Conservation (phyloP, 2,797 vertebrate genomes). For the Antrozous pallidus region DNA sequence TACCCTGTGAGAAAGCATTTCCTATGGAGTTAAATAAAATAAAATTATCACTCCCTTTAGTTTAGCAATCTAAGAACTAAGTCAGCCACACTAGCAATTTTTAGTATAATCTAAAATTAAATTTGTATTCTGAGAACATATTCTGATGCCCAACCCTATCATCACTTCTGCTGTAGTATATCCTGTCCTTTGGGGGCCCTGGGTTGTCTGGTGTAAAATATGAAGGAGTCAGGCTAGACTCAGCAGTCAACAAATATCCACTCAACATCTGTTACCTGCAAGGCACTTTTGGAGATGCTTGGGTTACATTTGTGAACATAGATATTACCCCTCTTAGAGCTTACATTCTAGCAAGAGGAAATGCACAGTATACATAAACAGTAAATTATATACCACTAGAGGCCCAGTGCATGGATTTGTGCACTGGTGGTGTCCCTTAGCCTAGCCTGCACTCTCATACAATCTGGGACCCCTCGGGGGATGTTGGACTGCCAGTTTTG, state of each 20-base stretch:
- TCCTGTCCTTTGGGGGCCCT: neutral
- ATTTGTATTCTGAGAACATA: neutral
- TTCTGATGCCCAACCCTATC: neutral
- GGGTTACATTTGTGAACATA: neutral
- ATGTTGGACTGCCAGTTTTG: too few relatives aligned
- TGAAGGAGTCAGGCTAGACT: neutral
- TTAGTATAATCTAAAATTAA: neutral
- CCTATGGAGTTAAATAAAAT: neutral
- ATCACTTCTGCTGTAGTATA: neutral
- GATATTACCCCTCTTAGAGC: neutral
- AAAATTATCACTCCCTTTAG: neutral
- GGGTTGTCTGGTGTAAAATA: neutral
- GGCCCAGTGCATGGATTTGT: too few relatives aligned
- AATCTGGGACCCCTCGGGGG: too few relatives aligned
- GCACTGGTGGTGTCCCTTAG: too few relatives aligned
- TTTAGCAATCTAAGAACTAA: neutral
- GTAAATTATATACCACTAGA: neutral
- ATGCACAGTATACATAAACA: rapidly evolving
- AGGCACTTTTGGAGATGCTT: neutral
- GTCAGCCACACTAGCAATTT: neutral
- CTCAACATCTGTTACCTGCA: rapidly evolving
- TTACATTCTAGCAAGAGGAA: neutral
- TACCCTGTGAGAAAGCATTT: neutral
- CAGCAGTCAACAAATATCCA: rapidly evolving
- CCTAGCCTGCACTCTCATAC: too few relatives aligned